Evolutionary conservation across 2,888 invertebrate genomes (phyloP).

Genomic region (Pyrocoelia pectoralis): DNA sequence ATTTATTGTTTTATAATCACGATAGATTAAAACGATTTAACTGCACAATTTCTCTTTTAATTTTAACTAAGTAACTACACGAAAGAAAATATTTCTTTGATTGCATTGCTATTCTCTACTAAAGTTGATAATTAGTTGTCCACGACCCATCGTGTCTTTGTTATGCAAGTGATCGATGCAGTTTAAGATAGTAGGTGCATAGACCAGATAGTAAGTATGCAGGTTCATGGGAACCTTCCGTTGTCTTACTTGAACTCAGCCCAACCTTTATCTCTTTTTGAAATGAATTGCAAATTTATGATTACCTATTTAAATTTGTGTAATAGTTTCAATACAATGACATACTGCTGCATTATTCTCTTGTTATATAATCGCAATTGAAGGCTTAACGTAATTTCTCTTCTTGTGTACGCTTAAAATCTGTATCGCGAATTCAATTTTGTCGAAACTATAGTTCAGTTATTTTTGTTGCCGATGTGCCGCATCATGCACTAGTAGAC

Average conservation of each 20-base stretch:
- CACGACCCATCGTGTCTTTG: background rate
- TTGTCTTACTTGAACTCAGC: background rate
- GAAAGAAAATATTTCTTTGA: background rate
- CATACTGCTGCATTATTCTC: background rate
- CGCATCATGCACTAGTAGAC: no score
- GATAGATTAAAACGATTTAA: background rate
- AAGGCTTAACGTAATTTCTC: background rate
- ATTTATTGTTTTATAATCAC: background rate
- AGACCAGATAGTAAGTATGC: background rate
- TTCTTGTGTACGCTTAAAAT: no score
- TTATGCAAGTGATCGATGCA: background rate
- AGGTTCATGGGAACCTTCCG: slow-evolving; percentile 1
- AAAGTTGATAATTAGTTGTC: slow-evolving; percentile 1
- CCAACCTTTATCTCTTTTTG: background rate
- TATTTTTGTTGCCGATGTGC: no score
- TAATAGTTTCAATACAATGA: background rate
- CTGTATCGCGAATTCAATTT: no score
- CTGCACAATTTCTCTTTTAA: background rate
- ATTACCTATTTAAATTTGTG: background rate
- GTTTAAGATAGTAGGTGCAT: background rate
- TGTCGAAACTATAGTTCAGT: no score
- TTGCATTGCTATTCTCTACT: background rate
- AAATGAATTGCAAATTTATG: slow-evolving; percentile 1
- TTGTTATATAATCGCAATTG: background rate
- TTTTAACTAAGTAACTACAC: background rate